Conservation (phyloP, 2,113 vertebrate genomes). For the Candoia aspera region DNA sequence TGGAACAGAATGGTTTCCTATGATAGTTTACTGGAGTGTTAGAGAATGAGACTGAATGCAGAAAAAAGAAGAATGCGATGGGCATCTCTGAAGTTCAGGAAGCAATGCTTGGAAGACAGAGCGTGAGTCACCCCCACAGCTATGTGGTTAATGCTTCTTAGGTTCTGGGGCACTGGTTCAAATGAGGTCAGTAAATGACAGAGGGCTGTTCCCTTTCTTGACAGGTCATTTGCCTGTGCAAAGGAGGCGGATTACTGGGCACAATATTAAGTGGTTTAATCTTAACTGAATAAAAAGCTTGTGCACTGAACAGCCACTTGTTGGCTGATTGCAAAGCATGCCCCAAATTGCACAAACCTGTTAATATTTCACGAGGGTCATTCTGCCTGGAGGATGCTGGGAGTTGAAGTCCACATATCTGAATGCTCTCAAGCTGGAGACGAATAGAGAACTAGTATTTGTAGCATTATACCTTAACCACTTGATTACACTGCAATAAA, state of each 20-base stretch:
- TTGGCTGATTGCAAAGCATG: background rate
- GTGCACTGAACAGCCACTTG: background rate
- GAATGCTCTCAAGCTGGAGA: background rate
- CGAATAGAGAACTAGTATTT: background rate
- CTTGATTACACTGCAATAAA: background rate
- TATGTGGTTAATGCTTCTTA: background rate
- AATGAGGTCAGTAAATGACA: background rate
- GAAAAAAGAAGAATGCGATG: background rate
- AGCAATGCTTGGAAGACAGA: background rate
- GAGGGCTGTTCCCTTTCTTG: background rate
- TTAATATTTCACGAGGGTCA: background rate
- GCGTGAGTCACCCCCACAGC: background rate
- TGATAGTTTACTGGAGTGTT: background rate
- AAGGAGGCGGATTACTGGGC: background rate
- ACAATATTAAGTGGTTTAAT: background rate
- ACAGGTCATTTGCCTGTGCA: background rate
- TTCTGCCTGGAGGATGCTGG: background rate
- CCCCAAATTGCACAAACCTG: background rate
- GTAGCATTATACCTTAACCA: background rate
- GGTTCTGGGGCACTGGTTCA: background rate
- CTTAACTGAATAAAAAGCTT: background rate
- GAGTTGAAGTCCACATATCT: no score
- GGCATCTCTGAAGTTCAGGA: background rate
- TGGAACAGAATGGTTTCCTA: background rate
- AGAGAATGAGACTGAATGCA: background rate